Conservation (phyloP, 2,113 vertebrate genomes). For the Procapra przewalskii region DNA sequence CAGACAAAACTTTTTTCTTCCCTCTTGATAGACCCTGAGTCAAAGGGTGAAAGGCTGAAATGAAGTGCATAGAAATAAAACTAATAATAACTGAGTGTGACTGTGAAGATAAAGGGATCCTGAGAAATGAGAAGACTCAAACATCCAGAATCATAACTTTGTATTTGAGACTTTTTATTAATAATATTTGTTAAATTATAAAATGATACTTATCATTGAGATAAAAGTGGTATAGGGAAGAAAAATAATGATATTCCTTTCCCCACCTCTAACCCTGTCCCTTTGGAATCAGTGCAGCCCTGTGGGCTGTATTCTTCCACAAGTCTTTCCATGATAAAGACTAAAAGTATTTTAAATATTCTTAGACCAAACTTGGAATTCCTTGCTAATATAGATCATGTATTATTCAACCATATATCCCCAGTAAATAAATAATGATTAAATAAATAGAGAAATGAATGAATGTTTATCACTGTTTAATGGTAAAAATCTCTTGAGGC, state of each 20-base stretch:
- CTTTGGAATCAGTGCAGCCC: background rate
- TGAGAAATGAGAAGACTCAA: background rate
- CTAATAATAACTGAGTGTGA: background rate
- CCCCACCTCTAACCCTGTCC: background rate
- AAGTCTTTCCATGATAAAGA: background rate
- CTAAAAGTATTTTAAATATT: slow-evolving; percentile 1
- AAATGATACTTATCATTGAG: background rate
- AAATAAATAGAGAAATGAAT: slow-evolving; percentile 11
- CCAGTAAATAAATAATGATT: slow-evolving; percentile 14
- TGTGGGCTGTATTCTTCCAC: background rate
- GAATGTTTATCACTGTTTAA: background rate
- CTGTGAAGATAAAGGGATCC: background rate
- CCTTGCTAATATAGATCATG: background rate
- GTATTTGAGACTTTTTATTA: background rate
- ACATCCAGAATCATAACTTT: background rate
- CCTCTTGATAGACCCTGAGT: background rate
- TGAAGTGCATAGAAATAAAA: background rate
- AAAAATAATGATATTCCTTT: background rate
- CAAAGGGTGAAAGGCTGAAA: background rate
- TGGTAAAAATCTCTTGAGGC: background rate
- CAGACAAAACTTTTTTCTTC: background rate
- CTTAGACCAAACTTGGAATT: background rate
- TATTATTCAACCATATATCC: background rate
- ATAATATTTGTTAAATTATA: background rate
- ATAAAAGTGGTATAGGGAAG: background rate